Base-by-base conservation (phyloP, 2,113 vertebrate genomes). In the Lepisosteus osseus region DNA sequence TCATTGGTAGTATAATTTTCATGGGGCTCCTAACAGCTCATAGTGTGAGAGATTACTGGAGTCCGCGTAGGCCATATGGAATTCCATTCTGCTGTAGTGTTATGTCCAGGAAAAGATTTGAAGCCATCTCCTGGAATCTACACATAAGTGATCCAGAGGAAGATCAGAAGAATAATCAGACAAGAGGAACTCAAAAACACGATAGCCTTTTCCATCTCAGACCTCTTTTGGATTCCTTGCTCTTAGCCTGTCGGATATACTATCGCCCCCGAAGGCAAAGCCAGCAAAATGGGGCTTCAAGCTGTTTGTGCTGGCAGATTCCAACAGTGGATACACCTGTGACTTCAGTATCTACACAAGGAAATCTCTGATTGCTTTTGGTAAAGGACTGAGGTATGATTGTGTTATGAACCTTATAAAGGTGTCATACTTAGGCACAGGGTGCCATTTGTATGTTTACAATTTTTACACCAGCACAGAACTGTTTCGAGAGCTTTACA, bases 241-340 rank as follows among this genome's bases (percentile, higher is more conserved):
- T 59, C 7, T 15, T 47, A 7, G 57, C 69, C 7, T 70, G 69
- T 59, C 40, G 62, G 15, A n/a, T 56, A 7, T 62, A 42, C 17
- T 70, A 61, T 44, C 69, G 63, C 15, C 69, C 69, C 6, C 15
- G n/a, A 51, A 61, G 3, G 62, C 3, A 6, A 71, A 71, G 56
- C 69, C 69, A 8, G 29, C 40, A 41, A 55, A 41, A 47, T 61
- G 13, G 72, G 72, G 61, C 9, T 55, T 69, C 71, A 77, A 74
- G 56, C 56, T 70, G 7, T 74, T 77, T 77, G 76, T 74, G n/a
- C 7, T 77, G 55, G 43, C 66, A n/a, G 68, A 77, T 62, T 47
- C 45, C 29, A 14, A 11, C 41, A 72, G 69, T 65, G 61, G 56
- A 3, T 70, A 67, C 63, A 73, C 43, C 0, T 14, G 67, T 43